Conservation (phyloP, 1,140 invertebrate genomes). For the Danaus plexippus region DNA sequence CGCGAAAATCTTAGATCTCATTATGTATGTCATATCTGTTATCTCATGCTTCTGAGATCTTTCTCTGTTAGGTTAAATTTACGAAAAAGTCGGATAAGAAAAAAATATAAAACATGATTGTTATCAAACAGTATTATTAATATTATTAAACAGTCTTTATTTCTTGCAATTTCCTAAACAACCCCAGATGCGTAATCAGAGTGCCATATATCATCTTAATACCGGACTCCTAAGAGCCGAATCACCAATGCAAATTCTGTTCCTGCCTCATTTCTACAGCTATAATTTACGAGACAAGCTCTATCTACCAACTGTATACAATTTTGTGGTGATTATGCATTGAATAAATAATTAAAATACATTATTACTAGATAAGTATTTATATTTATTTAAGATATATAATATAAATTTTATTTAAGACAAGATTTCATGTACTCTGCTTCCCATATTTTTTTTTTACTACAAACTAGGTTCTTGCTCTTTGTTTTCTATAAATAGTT, state of each 20-base stretch:
- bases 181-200: slow-evolving; percentile 48
- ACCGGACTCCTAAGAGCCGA: slow-evolving; percentile 63
- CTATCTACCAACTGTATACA: slow-evolving; percentile 53
- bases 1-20: no score
- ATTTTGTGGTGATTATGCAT: slow-evolving; percentile 60
- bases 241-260: slow-evolving; percentile 63
- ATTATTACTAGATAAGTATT: slow-evolving; percentile 32
- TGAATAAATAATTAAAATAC: slow-evolving; percentile 58
- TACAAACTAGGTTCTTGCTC: no score
- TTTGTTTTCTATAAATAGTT: background rate
- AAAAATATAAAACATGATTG: no score
- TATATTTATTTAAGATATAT: slow-evolving; percentile 4
- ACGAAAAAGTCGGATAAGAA: no score
- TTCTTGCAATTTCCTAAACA: slow-evolving; percentile 22
- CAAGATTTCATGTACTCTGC: no score
- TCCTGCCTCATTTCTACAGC: slow-evolving; percentile 52
- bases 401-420: no score
- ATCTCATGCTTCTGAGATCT: no score
- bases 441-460: no score
- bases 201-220: slow-evolving; percentile 64
- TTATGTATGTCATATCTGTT: no score
- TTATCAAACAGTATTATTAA: no score
- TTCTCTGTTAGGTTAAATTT: no score
- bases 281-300: slow-evolving; percentile 59
- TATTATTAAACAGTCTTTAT: slow-evolving; percentile 59